These are phyloP conservation scores for Neoitamus cyanurus DNA, from an alignment of 2,888 invertebrate genomes.

Conservation along the genomic window DNA sequence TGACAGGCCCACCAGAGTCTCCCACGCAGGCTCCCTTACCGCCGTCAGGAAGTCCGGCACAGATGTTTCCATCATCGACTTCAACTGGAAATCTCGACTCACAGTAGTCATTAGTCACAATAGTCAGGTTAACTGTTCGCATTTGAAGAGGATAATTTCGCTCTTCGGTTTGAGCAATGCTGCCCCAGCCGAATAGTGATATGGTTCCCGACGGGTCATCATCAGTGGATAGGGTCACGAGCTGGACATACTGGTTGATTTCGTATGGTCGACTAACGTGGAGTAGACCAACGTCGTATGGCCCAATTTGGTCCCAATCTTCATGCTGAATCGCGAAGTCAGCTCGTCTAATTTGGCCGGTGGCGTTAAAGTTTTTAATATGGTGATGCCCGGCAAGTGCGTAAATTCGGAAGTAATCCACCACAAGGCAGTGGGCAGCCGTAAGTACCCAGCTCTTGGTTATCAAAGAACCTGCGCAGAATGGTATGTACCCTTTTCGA, in stretches of 20 bases:
- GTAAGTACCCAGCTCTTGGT: constrained; percentile 50
- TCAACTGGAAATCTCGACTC: constrained; percentile 25
- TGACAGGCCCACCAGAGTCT: constrained; percentile 55
- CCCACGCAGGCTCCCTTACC: constrained; percentile 52
- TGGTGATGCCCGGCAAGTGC: constrained; percentile 47
- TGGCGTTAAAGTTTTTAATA: not conserved
- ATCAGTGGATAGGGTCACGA: constrained; percentile 30
- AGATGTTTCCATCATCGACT: constrained; percentile 48
- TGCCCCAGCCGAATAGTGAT: constrained; percentile 53
- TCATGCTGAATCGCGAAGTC: constrained; percentile 42
- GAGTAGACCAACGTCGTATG: constrained; percentile 51
- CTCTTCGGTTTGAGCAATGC: constrained; percentile 17
- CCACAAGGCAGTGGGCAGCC: constrained; percentile 52
- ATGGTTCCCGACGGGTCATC: constrained; percentile 29
- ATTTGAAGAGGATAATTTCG: constrained; percentile 45
- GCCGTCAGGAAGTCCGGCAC: constrained; percentile 48
- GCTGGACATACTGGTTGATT: constrained; percentile 42
- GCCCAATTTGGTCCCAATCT: constrained; percentile 46
- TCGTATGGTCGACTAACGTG: constrained; percentile 48
- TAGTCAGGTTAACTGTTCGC: constrained; percentile 46
- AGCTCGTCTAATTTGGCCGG: constrained; percentile 32
- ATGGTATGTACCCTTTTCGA: constrained; percentile 9
- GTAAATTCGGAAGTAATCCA: constrained; percentile 40
- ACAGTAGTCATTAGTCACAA: constrained; percentile 47
- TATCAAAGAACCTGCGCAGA: constrained; percentile 52